Base-by-base conservation (phyloP, 2,888 invertebrate genomes). In the Mechanitis mazaeus region DNA sequence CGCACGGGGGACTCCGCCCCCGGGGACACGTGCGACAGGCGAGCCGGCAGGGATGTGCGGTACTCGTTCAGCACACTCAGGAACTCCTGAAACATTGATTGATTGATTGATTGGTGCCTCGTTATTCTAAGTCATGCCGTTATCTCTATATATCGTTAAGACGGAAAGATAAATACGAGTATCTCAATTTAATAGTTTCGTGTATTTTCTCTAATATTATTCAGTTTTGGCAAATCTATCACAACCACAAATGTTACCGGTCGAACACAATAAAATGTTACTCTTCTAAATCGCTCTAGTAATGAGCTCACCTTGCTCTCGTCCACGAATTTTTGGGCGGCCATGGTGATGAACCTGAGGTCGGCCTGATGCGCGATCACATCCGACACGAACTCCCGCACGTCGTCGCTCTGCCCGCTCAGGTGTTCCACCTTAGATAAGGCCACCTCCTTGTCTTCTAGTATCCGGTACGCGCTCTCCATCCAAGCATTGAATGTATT, bases 351-450 rank as follows among this genome's bases (percentile, higher is more conserved):
- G 84, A 98, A 98, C 63, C 98, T 91, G 42, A 98, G 88, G 85
- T 98, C 98, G 0, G 97, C 98, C 82, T 98, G 98, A 79, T 98
- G 98, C 0, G 97, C 95, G 75, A 98, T 97, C 2, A 98, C 97
- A 83, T 97, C 97, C 67, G 95, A 95, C 42, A 97, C 95, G 81
- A 97, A 96, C 74, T 96, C 97, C 45, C 96, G 92, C 4, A 95
- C 95, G n/a, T 94, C 93, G 69, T 97, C 96, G 35, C 93, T 92
- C 76, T 94, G 94, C 9, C 92, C 91, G 54, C 93, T 91, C 33
- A 96, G 80, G 60, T 93, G 92, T 71, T 94, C 93, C 69, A 97
- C 82, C 76, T 96, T 94, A 9, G 95, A 94, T 4, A 97, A 83
- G 0, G 95, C 94, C 1, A 94, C 92, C 75, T 97, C 97, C 78